Conservation (phyloP, 2,113 vertebrate genomes). For the Ptyas mucosa region DNA sequence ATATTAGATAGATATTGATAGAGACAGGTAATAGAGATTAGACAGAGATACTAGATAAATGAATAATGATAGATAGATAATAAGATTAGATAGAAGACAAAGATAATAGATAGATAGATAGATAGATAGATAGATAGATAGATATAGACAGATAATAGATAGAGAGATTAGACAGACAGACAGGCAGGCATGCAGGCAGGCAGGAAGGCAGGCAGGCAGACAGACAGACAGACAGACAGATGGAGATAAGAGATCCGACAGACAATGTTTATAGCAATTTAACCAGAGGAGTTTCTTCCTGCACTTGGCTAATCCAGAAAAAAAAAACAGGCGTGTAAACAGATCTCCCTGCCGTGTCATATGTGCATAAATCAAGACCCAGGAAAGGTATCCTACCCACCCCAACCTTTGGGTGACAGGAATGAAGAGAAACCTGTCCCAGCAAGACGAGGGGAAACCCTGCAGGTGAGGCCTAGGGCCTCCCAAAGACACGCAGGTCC, state of each 20-base stretch:
- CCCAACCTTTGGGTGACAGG: background rate
- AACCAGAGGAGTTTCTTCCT: background rate
- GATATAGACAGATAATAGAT: no score
- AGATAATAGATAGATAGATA: no score
- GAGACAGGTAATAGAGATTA: no score
- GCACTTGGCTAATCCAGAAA: background rate
- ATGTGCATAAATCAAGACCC: background rate
- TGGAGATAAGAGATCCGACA: background rate
- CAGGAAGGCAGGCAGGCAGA: no score
- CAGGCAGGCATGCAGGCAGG: no score
- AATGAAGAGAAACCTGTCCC: background rate
- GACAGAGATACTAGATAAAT: no score
- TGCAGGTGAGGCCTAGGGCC: background rate
- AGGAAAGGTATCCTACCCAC: background rate
- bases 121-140: background rate
- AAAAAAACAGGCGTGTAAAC: accelerated
- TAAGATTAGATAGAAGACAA: no score
- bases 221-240: background rate
- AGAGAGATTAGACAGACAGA: no score
- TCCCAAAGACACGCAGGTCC: background rate
- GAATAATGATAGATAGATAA: no score
- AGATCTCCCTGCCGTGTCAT: background rate
- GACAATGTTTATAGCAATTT: background rate
- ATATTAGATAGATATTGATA: no score
- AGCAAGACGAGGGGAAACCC: background rate